Evolutionary conservation across 1,140 invertebrate species (phyloP).

Genomic region (Drosophila suzukii): DNA sequence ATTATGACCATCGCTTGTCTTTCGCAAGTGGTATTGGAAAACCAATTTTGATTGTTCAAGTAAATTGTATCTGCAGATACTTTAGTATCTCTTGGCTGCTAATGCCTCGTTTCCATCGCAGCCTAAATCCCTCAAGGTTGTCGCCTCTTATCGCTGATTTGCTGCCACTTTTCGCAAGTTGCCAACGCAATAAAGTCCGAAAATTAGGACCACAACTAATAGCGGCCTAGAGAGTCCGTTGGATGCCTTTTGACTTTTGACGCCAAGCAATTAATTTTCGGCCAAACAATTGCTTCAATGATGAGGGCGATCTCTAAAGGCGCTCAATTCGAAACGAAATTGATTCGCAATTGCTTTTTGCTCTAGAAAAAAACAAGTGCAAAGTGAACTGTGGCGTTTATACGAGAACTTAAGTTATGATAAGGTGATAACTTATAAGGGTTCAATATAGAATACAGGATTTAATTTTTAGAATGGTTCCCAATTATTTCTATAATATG

Average conservation of each 20-base stretch:
- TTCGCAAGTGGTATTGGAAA: constrained; percentile 16
- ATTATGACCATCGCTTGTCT: constrained; percentile 29
- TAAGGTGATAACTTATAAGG: neutral
- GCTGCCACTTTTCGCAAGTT: constrained; percentile 50
- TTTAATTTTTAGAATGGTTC: neutral
- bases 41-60: neutral
- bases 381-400: neutral
- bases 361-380: constrained; percentile 42
- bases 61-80: neutral
- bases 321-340: constrained; percentile 44
- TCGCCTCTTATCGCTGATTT: constrained; percentile 57
- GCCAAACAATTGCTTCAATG: constrained; percentile 57
- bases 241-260: constrained; percentile 52
- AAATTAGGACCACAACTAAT: constrained; percentile 74
- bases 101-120: constrained; percentile 7
- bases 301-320: constrained; percentile 51
- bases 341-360: constrained; percentile 38
- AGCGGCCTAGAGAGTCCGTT: constrained; percentile 62
- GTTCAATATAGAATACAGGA: neutral
- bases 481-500: no score
- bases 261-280: constrained; percentile 71
- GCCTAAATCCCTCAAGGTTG: constrained; percentile 46
- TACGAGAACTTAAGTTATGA: neutral
- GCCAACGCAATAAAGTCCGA: constrained; percentile 21
- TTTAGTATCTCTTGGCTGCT: neutral